phyloP scores from a whole-genome alignment of 2,888 invertebrate genomes.

The Agrypnus murinus region DNA sequence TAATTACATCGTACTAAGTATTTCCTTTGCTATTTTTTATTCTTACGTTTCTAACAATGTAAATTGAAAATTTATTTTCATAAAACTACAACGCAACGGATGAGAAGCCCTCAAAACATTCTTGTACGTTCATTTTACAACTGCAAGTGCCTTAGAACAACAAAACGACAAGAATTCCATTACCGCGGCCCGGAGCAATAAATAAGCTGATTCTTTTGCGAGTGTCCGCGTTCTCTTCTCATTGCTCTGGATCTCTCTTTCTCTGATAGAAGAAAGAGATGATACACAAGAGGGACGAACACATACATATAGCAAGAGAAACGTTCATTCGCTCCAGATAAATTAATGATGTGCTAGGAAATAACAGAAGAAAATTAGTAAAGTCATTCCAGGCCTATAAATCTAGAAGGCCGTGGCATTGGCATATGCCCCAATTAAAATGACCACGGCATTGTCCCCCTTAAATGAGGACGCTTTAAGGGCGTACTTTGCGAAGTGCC shows the following conservation, averaged over 20 bases:
- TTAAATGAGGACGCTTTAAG: slow-evolving; percentile 31
- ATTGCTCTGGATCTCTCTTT: no score
- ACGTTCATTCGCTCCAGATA: slow-evolving; percentile 52
- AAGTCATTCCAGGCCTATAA: slow-evolving; percentile 65
- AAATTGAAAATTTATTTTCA: not conserved
- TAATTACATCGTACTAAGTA: no score
- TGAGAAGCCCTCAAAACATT: slow-evolving; percentile 5
- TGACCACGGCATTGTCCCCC: slow-evolving; percentile 45
- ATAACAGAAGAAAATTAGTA: slow-evolving; percentile 64
- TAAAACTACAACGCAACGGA: not conserved
- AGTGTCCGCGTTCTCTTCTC: not conserved
- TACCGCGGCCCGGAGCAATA: slow-evolving; percentile 31
- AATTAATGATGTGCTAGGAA: slow-evolving; percentile 64
- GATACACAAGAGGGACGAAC: slow-evolving; percentile 6
- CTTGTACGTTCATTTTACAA: slow-evolving; percentile 12
- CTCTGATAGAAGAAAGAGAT: no score
- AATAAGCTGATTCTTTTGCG: slow-evolving; percentile 33
- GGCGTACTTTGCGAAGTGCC: slow-evolving; percentile 42
- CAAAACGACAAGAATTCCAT: slow-evolving; percentile 36
- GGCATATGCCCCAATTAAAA: slow-evolving; percentile 68
- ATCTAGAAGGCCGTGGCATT: slow-evolving; percentile 64
- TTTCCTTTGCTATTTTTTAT: no score
- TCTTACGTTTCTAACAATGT: no score
- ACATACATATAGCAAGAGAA: slow-evolving; percentile 22
- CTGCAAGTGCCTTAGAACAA: slow-evolving; percentile 11